These are phyloP conservation scores for Torymus texanus DNA, from an alignment of 2,888 invertebrate genomes.

Conservation along the genomic window DNA sequence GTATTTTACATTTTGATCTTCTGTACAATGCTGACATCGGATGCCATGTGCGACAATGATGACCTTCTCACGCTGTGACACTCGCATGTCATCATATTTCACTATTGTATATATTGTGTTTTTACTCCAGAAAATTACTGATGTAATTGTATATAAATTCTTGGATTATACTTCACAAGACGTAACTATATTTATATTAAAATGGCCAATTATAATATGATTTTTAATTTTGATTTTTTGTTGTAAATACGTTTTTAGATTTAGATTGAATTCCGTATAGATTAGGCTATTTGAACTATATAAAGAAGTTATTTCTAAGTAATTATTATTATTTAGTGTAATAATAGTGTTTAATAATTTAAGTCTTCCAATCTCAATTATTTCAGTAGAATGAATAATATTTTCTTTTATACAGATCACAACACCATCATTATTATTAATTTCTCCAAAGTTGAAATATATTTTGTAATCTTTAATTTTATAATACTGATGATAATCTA, in stretches of 20 bases:
- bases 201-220: not conserved
- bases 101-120: too few relatives aligned
- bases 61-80: too few relatives aligned
- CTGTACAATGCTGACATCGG: too few relatives aligned
- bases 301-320: not conserved
- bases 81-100: too few relatives aligned
- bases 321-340: constrained; percentile 9
- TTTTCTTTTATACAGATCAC: constrained; percentile 4
- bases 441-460: constrained; percentile 1
- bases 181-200: not conserved
- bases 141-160: too few relatives aligned
- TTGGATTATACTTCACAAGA: too few relatives aligned
- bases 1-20: too few relatives aligned
- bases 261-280: not conserved
- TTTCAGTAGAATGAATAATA: not conserved
- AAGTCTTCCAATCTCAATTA: too few relatives aligned
- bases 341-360: not conserved
- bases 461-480: constrained; percentile 4
- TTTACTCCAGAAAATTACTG: too few relatives aligned
- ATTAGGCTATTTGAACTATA: constrained; percentile 12
- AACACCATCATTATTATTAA: constrained; percentile 18
- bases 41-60: too few relatives aligned
- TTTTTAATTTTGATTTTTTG: not conserved
- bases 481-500: too few relatives aligned
- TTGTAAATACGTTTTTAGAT: not conserved